Evolutionary conservation across 2,797 vertebrate species (phyloP), one percentile per base, ranked within the genome.

Genomic region (Cyprinella venusta): DNA sequence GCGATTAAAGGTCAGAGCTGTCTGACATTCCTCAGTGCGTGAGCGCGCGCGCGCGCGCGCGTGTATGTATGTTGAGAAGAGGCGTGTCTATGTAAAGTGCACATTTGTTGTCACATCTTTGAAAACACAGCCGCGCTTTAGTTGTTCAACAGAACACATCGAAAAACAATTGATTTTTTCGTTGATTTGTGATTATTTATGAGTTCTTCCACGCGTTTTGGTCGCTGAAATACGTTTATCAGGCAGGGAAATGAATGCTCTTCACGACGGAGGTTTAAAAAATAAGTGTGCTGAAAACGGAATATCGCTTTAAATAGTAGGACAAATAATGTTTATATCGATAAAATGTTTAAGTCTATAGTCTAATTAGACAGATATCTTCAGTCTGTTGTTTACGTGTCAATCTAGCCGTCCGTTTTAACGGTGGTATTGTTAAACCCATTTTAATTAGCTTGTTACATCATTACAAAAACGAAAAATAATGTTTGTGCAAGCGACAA

Each of bases 1-100:
- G 72, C 50, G 63, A 82, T 83, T 83, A 83, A 84, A 79, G 78
- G 76, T 79, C 83, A 79, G 56, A 56, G 68, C 80, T 33, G 76
- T 72, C 83, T 79, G 61, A 38, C 76, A 63, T 61, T 79, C 76
- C 76, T 79, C 40, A 1, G 54, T 38, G 36, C 50, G 70, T 13
- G 36, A 8, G 70, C 2, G 36, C 33, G 69, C 19, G 77, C 8
- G n/a, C 19, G 77, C 8, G 30, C 10, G 69, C 30, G 80, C 15
- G 33, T 56, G 76, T 30, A 65, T 50, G 82, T 79, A 42, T 65
- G 80, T 64, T 26, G 21, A n/a, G 36, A 76, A 68, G 72, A 75
- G 81, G 72, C 71, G 81, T 76, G 81, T 76, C 72, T 68, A 75
- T 67, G 59, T 65, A 65, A 82, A 82, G 71, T 45, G 63, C 45